Evolutionary conservation across 2,113 vertebrate species (phyloP).

Genomic region (Albula goreensis): DNA sequence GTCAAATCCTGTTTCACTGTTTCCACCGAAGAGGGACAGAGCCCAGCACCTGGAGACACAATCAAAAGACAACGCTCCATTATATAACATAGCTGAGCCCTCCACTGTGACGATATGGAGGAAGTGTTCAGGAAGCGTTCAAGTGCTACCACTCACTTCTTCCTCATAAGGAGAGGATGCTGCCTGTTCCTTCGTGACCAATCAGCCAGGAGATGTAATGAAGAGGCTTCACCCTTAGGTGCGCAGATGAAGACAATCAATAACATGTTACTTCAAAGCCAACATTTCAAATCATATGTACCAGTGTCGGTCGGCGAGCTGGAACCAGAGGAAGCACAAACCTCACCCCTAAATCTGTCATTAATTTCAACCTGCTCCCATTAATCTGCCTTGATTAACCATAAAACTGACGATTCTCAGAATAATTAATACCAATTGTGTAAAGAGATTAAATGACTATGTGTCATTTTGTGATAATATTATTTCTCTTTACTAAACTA

Average conservation of each 20-base stretch:
- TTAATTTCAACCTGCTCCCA: too few relatives aligned
- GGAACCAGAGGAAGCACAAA: too few relatives aligned
- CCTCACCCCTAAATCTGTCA: too few relatives aligned
- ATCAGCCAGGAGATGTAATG: constrained; percentile 95
- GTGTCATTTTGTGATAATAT: too few relatives aligned
- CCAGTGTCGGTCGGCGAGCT: too few relatives aligned
- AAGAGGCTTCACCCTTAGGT: constrained; percentile 75
- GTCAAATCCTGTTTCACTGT: constrained; percentile 92
- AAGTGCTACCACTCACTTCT: constrained; percentile 75
- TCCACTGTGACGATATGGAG: background rate
- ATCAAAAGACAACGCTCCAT: background rate
- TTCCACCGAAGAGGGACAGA: constrained; percentile 88
- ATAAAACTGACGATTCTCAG: too few relatives aligned
- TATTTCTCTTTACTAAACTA: too few relatives aligned
- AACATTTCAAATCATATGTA: too few relatives aligned
- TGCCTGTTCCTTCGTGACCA: constrained; percentile 92
- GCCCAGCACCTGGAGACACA: constrained; percentile 83
- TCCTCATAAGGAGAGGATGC: constrained; percentile 87
- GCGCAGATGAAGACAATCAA: constrained; percentile 16
- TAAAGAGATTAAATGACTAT: too few relatives aligned
- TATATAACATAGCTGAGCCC: background rate
- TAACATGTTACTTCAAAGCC: background rate
- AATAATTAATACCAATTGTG: too few relatives aligned
- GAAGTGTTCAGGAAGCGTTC: too few relatives aligned
- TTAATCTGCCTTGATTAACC: too few relatives aligned